A percentile compares a stretch with the other conserved stretches of the same genome.
Conservation (phyloP, 2,888 invertebrate species). For the Erebia ligea region DNA sequence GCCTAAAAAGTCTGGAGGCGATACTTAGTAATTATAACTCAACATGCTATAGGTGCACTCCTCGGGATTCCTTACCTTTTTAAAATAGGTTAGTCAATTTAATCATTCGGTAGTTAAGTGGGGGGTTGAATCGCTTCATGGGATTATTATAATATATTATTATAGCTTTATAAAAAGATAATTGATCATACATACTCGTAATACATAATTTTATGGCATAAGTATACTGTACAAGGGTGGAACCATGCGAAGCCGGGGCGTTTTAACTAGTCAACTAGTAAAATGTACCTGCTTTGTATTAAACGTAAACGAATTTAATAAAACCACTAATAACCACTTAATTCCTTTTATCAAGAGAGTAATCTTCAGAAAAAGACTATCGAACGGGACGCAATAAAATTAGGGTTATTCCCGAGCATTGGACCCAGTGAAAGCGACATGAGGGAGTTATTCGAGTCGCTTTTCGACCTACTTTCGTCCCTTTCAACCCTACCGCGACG, state of each 20-base stretch:
- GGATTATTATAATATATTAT: too few species aligned
- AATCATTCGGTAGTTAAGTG: too few species aligned
- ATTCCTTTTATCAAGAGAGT: slow-evolving; percentile 32
- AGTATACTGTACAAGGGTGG: too few species aligned
- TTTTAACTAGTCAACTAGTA: background rate
- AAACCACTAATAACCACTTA: slow-evolving; percentile 30
- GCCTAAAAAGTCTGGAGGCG: background rate
- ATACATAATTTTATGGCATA: too few species aligned
- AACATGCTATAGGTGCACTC: too few species aligned
- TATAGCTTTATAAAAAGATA: too few species aligned
- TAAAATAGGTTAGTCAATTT: background rate
- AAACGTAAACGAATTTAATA: slow-evolving; percentile 22
- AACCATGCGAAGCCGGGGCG: too few species aligned
- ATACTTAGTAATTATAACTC: background rate
- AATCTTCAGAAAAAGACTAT: slow-evolving; percentile 63
- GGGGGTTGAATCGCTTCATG: too few species aligned
- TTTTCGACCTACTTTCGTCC: slow-evolving; percentile 68
- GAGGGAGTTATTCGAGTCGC: slow-evolving; percentile 41
- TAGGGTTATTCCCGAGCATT: slow-evolving; percentile 69
- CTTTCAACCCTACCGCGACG: slow-evolving; percentile 54
- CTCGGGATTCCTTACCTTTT: background rate
- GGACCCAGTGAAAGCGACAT: slow-evolving; percentile 71
- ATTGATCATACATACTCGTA: too few species aligned
- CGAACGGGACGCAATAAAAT: slow-evolving; percentile 75
- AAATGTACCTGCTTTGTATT: slow-evolving; percentile 9